Evolutionary conservation across 2,797 vertebrate genomes (phyloP), one percentile per base, ranked within the genome.

Genomic region (Silurus lanzhouensis): DNA sequence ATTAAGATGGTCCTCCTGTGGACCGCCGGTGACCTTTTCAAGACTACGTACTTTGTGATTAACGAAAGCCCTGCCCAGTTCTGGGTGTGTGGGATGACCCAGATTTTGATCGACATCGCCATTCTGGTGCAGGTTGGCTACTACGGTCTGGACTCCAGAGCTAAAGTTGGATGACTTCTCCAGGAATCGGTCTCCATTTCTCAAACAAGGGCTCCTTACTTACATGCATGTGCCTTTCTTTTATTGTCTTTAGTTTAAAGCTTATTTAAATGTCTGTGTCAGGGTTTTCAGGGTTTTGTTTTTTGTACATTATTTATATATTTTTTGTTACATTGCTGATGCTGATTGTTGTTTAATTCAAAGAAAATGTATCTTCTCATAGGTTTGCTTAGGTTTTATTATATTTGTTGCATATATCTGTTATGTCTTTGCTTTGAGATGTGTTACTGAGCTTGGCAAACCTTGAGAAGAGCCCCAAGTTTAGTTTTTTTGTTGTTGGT

Each of bases 1-100:
- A 93, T 96, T 89, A 95, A 95, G 93, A 96, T 96, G 96, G 96
- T 96, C 85, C 88, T 96, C 84, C 91, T 96, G 84, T 96, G 95
- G 96, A 95, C 89, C 0, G 94, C 94, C 0, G 96, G 96, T 0
- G 96, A 96, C 57, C 17, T 95, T 90, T 96, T 96, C 92, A 96
- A 96, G 92, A 96, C 96, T 3, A 81, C 89, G 5, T 96, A 96
- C 92, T 96, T 96, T 44, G 90, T 96, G 85, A 88, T 95, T 80
- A 96, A 95, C 5, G 91, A 94, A 46, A 96, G 95, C 72, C 96
- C 96, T 0, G 17, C 91, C 74, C 96, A 96, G 93, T 96, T 96
- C 91, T 94, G 94, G 92, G 84, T 93, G 81, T 96, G 96, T 6
- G 95, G 96, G 15, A 88, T 90, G 0, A 88, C 92, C 63, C 96